Evolutionary conservation across 2,113 vertebrate genomes (phyloP), one percentile per base, ranked within the genome.

Genomic region (Eleginops maclovinus): DNA sequence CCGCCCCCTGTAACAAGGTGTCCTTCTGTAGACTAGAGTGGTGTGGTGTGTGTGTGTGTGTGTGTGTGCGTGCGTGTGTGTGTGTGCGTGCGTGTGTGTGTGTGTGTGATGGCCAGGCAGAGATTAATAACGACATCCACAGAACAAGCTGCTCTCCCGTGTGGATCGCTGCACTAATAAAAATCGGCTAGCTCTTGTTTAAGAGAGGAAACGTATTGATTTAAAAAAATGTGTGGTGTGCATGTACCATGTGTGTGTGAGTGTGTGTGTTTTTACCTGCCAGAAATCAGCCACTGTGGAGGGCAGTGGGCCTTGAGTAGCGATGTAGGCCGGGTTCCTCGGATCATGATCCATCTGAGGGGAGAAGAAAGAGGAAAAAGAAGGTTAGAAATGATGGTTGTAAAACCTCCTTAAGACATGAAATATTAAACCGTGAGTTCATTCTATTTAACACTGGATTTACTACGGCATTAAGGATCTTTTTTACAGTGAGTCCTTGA

Each of bases 331-430:
- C 0, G 98, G 98, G 55, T 94, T 99, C 72, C 97, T 93, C 0
- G 98, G 98, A 84, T 99, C 98, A 0, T 97, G 98, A 68, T 99
- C 98, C 97, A 98, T 98, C 98, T 99, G 93, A 2, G 49, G 87
- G 3, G 47, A 85, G 31, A 76, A n/a, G 36, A 22, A 59, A 46
- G 4, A 21, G 21, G 17, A 47, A 8, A 15, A 9, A n/a, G 22
- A 14, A 53, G 8, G 5, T 31, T 47, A 46, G 1, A 47, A 40
- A 41, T 26, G 15, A 19, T 40, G 12, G 58, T 1, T 9, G 13
- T 44, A 40, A 2, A 22, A 26, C 1, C 0, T 16, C 9, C 53
- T 7, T 41, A 2, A 28, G 24, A 58, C 9, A 10, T 36, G 6
- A 36, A 24, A 44, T 17, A 51, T 54, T 11, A 13, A 51, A 8